A percentile compares a stretch with the other conserved stretches of the same genome.
Conservation (phyloP, 2,888 invertebrate genomes). For the Sympetrum striolatum region DNA sequence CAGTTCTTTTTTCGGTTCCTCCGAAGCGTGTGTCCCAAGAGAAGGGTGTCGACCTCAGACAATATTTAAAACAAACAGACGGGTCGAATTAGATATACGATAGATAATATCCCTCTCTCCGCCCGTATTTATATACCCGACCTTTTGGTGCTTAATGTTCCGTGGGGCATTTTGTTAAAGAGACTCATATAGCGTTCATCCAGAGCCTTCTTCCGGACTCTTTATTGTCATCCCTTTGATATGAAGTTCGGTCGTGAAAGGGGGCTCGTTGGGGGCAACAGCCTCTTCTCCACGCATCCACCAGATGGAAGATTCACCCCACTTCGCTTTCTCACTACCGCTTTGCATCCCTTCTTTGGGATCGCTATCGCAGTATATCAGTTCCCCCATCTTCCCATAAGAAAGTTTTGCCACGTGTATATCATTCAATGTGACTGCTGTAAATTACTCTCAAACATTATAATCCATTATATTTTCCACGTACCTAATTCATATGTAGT, state of each 20-base stretch:
- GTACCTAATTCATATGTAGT: too few relatives aligned
- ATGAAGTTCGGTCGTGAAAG: neutral
- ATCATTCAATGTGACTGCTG: neutral
- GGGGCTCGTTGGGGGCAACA: neutral
- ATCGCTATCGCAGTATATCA: neutral
- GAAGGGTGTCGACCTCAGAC: neutral
- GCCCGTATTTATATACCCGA: too few relatives aligned
- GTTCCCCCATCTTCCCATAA: too few relatives aligned
- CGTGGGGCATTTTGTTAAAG: too few relatives aligned
- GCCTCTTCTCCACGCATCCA: neutral
- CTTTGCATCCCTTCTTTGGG: neutral
- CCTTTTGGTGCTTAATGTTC: too few relatives aligned
- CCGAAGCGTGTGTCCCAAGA: neutral
- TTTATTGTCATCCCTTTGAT: neutral
- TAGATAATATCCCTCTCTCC: neutral
- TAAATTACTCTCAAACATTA: too few relatives aligned
- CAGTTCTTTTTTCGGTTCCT: neutral
- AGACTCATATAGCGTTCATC: neutral
- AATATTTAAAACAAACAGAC: neutral
- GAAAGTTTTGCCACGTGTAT: neutral
- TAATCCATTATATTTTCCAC: too few relatives aligned
- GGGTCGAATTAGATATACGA: neutral
- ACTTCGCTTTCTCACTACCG: neutral
- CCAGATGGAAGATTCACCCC: neutral
- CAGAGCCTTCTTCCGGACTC: neutral